phyloP scores from a whole-genome alignment of 2,888 invertebrate genomes.

The Melieria omissa region DNA sequence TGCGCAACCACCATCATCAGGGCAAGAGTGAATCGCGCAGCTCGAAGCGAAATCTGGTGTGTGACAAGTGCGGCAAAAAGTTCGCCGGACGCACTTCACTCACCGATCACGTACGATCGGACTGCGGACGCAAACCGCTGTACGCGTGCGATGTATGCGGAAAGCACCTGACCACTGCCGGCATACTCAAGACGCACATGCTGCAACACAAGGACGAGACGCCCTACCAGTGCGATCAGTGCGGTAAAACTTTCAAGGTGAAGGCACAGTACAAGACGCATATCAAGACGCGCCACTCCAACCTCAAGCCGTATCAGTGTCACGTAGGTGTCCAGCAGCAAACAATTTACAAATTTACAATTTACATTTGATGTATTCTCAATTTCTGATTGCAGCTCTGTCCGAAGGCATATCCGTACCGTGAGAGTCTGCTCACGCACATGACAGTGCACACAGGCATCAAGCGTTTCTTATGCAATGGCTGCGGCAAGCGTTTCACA shows the following conservation, averaged over 20 bases:
- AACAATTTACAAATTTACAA: not conserved
- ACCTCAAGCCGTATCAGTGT: conserved; percentile 69
- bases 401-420: conserved; percentile 67
- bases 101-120: conserved; percentile 66
- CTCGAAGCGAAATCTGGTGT: conserved; percentile 60
- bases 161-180: conserved; percentile 66
- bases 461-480: conserved; percentile 68
- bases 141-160: conserved; percentile 65
- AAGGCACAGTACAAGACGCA: conserved; percentile 65
- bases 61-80: conserved; percentile 65
- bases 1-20: conserved; percentile 53
- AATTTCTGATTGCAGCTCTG: conserved; percentile 56
- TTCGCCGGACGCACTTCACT: conserved; percentile 65
- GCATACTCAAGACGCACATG: conserved; percentile 67
- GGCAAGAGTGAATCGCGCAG: conserved; percentile 45
- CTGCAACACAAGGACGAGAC: conserved; percentile 66
- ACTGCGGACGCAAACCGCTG: conserved; percentile 65
- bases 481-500: conserved; percentile 69
- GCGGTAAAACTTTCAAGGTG: conserved; percentile 63
- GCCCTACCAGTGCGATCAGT: conserved; percentile 62
- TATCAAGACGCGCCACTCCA: conserved; percentile 66
- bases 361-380: not conserved
- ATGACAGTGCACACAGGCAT: conserved; percentile 69
- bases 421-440: conserved; percentile 69
- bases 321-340: conserved; percentile 54